Conservation (phyloP, 1,140 invertebrate species). For the Drosophila subobscura region DNA sequence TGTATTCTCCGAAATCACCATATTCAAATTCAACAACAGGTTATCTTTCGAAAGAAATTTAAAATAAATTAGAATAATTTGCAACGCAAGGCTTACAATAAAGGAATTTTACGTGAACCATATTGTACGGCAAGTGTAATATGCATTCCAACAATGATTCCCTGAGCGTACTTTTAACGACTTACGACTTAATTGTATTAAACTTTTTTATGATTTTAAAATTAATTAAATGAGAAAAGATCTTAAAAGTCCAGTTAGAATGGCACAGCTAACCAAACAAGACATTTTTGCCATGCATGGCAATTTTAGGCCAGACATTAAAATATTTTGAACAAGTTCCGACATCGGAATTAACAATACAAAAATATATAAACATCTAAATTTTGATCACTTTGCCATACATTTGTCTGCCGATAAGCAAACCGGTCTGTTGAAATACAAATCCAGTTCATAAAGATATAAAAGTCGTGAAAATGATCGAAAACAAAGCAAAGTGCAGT, state of each 20-base stretch:
- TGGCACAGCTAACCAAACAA: too few species aligned
- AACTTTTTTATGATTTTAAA: too few species aligned
- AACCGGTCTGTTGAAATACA: constrained; percentile 28
- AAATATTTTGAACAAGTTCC: constrained; percentile 37
- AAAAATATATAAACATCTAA: constrained; percentile 16
- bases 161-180: too few species aligned
- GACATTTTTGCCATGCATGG: too few species aligned
- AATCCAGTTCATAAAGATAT: constrained; percentile 49
- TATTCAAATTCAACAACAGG: constrained; percentile 26
- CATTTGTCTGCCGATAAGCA: constrained; percentile 32
- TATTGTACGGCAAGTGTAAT: too few species aligned
- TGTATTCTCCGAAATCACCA: constrained; percentile 39
- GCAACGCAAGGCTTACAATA: background rate
- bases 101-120: background rate
- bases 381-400: constrained; percentile 22
- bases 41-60: constrained; percentile 5
- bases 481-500: constrained; percentile 15
- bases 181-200: too few species aligned
- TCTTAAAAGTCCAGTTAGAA: too few species aligned
- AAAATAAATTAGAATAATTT: constrained; percentile 8
- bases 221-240: too few species aligned
- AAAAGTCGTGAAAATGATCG: constrained; percentile 30
- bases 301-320: too few species aligned
- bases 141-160: too few species aligned
- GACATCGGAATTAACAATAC: constrained; percentile 8